These are phyloP conservation scores for Heliconius charithonia DNA, from an alignment of 2,888 invertebrate genomes.

Conservation along the genomic window DNA sequence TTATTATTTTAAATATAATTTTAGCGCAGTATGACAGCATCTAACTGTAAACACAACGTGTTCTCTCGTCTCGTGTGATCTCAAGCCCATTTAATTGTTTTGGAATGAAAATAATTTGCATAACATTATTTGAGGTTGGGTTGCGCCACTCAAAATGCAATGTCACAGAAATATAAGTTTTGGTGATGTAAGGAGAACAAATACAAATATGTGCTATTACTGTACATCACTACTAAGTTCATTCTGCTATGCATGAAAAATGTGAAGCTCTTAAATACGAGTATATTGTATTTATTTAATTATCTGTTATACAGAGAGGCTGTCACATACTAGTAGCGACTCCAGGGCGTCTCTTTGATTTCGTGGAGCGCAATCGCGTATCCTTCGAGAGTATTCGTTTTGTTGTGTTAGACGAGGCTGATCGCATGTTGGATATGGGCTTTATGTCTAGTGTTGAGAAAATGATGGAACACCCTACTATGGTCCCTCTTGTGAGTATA, in stretches of 20 bases:
- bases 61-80: no score
- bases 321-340: conserved; percentile 99
- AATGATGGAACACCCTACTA: conserved; percentile 90
- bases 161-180: no score
- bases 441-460: conserved; percentile 97
- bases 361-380: conserved; percentile 95
- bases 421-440: conserved; percentile 99
- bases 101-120: not conserved
- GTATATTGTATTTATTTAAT: no score
- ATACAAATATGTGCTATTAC: no score
- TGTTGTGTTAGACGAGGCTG: conserved; percentile 98
- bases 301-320: conserved; percentile 84
- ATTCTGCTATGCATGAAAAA: no score
- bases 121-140: not conserved
- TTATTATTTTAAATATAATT: not conserved
- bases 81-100: not conserved
- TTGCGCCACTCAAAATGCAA: no score
- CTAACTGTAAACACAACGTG: not conserved
- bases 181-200: no score
- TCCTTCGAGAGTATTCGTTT: conserved; percentile 94
- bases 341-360: conserved; percentile 97
- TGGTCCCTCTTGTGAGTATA: conserved; percentile 89
- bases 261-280: not conserved
- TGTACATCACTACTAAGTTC: no score
- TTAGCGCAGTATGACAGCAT: not conserved